These are phyloP conservation scores for Conops quadrifasciatus DNA, from an alignment of 2,888 invertebrate species.

Conservation along the genomic window DNA sequence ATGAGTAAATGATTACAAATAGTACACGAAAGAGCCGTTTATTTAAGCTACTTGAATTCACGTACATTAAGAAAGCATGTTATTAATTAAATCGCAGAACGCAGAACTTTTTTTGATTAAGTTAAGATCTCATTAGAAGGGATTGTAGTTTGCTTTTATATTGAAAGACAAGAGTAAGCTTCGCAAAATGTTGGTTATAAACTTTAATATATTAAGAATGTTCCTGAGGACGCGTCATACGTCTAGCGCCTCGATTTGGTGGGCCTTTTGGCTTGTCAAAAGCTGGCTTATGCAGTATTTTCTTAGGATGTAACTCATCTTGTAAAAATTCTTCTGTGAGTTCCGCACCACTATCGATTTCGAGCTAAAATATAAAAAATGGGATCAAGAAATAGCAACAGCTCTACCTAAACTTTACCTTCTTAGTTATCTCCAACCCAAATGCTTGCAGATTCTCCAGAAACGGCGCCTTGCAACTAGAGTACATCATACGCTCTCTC, in stretches of 20 bases:
- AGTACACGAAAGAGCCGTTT: no score
- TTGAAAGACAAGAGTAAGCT: neutral
- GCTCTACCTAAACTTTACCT: constrained; percentile 69
- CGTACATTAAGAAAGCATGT: no score
- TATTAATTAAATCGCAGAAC: no score
- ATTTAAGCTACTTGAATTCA: no score
- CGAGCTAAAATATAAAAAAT: constrained; percentile 73
- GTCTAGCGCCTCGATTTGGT: constrained; percentile 88
- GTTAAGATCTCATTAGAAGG: no score
- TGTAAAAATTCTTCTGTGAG: constrained; percentile 88
- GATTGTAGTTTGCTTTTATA: no score
- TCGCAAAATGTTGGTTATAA: neutral
- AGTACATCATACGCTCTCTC: constrained; percentile 98
- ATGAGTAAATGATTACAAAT: no score
- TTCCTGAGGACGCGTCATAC: constrained; percentile 78
- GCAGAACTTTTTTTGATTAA: no score
- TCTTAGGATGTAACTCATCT: constrained; percentile 94
- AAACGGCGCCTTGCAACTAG: constrained; percentile 94
- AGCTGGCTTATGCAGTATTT: constrained; percentile 85
- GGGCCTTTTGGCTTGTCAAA: constrained; percentile 98
- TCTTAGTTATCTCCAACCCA: constrained; percentile 83
- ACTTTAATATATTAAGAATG: constrained; percentile 56
- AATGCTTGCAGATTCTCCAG: constrained; percentile 81
- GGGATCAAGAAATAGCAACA: neutral
- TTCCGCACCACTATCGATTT: constrained; percentile 90